Evolutionary conservation across 2,888 invertebrate species (phyloP).

Genomic region (Hipparchia semele): DNA sequence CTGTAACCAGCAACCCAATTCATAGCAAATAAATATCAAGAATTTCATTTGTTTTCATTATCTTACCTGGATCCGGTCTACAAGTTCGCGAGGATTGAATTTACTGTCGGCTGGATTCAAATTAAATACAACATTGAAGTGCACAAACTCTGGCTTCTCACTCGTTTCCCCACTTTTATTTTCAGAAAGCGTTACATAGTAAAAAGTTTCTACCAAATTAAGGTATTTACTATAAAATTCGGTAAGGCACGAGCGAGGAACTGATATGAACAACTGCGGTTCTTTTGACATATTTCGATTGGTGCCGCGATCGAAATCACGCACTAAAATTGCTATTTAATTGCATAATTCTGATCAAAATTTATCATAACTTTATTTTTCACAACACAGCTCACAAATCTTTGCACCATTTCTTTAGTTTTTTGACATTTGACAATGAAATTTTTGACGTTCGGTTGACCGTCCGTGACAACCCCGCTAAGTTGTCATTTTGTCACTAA

Average conservation of each 20-base stretch:
- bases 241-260: conserved; percentile 70
- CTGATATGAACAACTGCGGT: conserved; percentile 67
- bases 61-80: conserved; percentile 74
- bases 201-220: conserved; percentile 79
- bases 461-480: no score
- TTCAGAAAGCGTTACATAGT: conserved; percentile 76
- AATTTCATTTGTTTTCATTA: conserved; percentile 16
- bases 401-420: conserved; percentile 3
- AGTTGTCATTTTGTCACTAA: no score
- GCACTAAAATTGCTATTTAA: conserved; percentile 58
- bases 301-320: conserved; percentile 52
- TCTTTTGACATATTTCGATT: conserved; percentile 72
- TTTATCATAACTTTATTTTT: conserved; percentile 45
- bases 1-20: neutral
- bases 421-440: neutral
- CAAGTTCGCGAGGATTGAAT: conserved; percentile 68
- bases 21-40: neutral
- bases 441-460: no score
- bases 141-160: conserved; percentile 69
- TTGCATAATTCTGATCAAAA: conserved; percentile 70
- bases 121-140: conserved; percentile 73
- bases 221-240: conserved; percentile 75
- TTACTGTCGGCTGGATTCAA: conserved; percentile 71
- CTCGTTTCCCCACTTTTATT: conserved; percentile 61
- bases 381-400: conserved; percentile 37